Evolutionary conservation across 1,140 invertebrate genomes (phyloP).

Genomic region (Habropoda laboriosa): DNA sequence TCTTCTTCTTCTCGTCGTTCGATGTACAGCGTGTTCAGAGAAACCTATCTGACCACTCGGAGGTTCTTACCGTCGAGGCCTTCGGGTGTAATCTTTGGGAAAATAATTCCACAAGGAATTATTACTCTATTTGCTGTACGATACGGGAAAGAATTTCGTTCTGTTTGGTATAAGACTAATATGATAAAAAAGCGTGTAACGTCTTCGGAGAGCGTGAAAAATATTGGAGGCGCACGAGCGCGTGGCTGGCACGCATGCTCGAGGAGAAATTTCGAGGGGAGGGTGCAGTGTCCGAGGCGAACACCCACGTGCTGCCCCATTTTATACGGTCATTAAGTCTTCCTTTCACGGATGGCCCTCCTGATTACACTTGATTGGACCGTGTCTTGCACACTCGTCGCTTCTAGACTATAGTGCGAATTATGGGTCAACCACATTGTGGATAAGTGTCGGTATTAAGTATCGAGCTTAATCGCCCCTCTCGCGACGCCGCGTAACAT

Average conservation of each 20-base stretch:
- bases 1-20: neutral
- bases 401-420: neutral
- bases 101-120: too few species aligned
- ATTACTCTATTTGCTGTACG: too few species aligned
- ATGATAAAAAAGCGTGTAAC: neutral
- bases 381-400: conserved; percentile 35
- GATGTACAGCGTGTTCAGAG: too few species aligned
- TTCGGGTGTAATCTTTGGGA: too few species aligned
- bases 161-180: too few species aligned
- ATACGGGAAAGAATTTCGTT: too few species aligned
- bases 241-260: neutral
- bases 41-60: too few species aligned
- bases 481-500: neutral
- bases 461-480: conserved; percentile 29
- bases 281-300: conserved; percentile 20
- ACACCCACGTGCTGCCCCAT: conserved; percentile 62
- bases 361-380: conserved; percentile 56
- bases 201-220: neutral
- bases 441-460: conserved; percentile 40
- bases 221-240: neutral
- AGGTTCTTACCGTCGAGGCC: too few species aligned
- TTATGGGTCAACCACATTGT: conserved; percentile 44
- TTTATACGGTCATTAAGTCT: conserved; percentile 53
- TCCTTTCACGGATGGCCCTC: conserved; percentile 49
- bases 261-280: conserved; percentile 43